Evolutionary conservation across 2,113 vertebrate genomes (phyloP), one percentile per base, ranked within the genome.

Genomic region (Hippoglossus stenolepis): DNA sequence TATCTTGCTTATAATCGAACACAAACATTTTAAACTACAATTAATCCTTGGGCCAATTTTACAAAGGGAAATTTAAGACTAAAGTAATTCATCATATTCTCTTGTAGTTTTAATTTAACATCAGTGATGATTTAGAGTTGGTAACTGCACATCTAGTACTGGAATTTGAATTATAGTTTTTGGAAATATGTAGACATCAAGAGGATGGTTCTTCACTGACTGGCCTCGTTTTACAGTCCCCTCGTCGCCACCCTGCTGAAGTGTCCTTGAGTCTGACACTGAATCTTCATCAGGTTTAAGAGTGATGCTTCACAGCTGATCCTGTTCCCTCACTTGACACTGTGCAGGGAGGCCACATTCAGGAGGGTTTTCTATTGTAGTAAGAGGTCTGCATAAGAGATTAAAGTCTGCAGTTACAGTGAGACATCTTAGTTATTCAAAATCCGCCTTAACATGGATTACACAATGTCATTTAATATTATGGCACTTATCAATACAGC

Each of bases 231-330:
- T 23, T 28, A 0, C 20, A 35, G 14, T 23, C 5, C 14, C 17
- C 21, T 45, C 23, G 20, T 24, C 15, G 35, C 57, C 43, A 45
- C 4, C 23, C 13, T 31, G 14, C 68, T 74, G 61, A 61, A 57
- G 69, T 71, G 73, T 62, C 65, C 73, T 84, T 77, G 73, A 71
- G 45, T 15, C 57, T 17, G 3, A 61, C 12, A 68, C 26, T 45
- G 51, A 76, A 65, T 65, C 58, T n/a, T 47, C 66, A 56, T 59
- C 43, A 53, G 53, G 47, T 70, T 75, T 60, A n/a, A 3, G 3
- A 53, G 17, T 35, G 59, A 71, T 71, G 23, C 66, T 45, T 62
- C 21, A 69, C 66, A 80, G 35, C 40, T 84, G 60, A 73, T 75
- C 62, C 21, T 56, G 49, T 60, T 73, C 58, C 53, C 64, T 54